These are phyloP conservation scores for Zaprionus taronus DNA, from an alignment of 1,140 invertebrate species.

Conservation along the genomic window DNA sequence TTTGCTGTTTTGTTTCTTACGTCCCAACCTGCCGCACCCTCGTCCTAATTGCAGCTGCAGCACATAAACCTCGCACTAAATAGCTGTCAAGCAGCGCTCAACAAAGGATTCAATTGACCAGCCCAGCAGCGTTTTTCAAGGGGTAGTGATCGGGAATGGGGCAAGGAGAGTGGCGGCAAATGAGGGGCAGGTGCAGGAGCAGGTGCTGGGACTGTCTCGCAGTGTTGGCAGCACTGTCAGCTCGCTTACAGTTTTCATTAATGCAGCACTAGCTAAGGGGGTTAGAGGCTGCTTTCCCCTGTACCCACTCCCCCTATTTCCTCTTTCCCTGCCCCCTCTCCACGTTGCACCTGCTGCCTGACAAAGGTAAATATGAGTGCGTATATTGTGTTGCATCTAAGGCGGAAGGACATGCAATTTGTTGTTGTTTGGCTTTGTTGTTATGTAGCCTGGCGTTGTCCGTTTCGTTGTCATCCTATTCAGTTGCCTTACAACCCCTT, in stretches of 20 bases:
- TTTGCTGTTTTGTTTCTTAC: neutral
- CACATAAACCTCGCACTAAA: constrained; percentile 3
- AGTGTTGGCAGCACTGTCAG: constrained; percentile 26
- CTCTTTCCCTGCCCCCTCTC: neutral
- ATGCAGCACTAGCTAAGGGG: constrained; percentile 48
- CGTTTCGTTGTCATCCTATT: constrained; percentile 5
- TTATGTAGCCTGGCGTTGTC: constrained; percentile 20
- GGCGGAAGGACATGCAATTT: constrained; percentile 81
- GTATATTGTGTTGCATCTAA: constrained; percentile 77
- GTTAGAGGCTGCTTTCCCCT: too few relatives aligned
- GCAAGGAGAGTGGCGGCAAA: too few relatives aligned
- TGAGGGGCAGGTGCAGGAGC: too few relatives aligned
- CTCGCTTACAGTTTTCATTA: constrained; percentile 77
- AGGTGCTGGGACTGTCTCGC: too few relatives aligned
- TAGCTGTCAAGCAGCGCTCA: neutral
- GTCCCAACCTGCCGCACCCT: neutral
- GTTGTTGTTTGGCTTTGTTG: constrained; percentile 77
- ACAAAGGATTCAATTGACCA: constrained; percentile 39
- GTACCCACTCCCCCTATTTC: neutral
- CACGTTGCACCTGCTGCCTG: constrained; percentile 12
- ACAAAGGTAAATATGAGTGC: constrained; percentile 78
- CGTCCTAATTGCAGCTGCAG: neutral
- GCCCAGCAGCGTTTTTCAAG: neutral
- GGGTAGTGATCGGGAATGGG: neutral
- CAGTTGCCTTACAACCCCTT: neutral